Conservation (phyloP, 2,797 vertebrate species). For the Gymnoscopelus braueri region DNA sequence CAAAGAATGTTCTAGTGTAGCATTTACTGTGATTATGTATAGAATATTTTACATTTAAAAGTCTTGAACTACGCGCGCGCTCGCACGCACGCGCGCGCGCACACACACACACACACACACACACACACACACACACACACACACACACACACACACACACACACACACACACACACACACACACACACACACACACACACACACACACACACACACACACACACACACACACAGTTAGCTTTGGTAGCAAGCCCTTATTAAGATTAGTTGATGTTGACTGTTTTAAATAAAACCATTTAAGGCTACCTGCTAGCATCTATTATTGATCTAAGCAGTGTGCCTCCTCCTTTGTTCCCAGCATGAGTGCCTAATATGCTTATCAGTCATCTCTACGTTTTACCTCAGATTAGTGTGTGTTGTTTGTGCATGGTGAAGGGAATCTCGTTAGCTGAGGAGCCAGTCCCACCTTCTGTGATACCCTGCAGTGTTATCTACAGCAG, state of each 20-base stretch:
- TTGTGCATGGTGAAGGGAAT: conserved; percentile 55
- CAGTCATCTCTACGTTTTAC: conserved; percentile 88
- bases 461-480: conserved; percentile 84
- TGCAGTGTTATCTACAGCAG: conserved; percentile 80
- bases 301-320: conserved; percentile 84
- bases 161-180: conserved; percentile 23
- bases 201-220: conserved; percentile 15
- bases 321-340: conserved; percentile 83
- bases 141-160: conserved; percentile 22
- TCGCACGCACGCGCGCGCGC: conserved; percentile 18
- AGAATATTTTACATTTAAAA: too few species aligned
- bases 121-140: conserved; percentile 25
- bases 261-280: conserved; percentile 75
- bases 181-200: conserved; percentile 26
- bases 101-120: conserved; percentile 21
- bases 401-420: conserved; percentile 80
- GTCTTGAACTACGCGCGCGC: conserved; percentile 18
- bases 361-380: conserved; percentile 87
- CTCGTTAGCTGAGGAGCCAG: conserved; percentile 82
- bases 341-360: conserved; percentile 81
- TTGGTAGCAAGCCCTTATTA: conserved; percentile 79
- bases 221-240: conserved; percentile 28
- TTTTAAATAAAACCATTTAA: conserved; percentile 80
- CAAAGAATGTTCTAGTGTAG: conserved; percentile 10
- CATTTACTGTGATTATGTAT: conserved; percentile 17